A percentile compares a stretch with the other conserved stretches of the same genome.
Conservation (phyloP, 2,888 invertebrate genomes). For the Scaptomyza polygonia region DNA sequence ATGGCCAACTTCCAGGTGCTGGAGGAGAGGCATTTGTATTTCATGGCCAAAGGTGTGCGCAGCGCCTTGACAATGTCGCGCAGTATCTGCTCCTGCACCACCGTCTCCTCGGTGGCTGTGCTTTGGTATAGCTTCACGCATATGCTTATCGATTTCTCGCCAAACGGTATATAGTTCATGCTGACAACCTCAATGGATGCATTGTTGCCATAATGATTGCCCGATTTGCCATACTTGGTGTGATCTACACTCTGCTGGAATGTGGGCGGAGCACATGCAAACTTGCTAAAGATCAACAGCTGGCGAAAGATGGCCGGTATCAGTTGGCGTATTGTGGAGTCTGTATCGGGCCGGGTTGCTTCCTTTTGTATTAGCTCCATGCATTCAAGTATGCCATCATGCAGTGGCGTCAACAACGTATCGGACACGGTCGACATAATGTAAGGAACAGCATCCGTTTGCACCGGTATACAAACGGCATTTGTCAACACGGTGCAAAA, state of each 20-base stretch:
- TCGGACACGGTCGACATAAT: slow-evolving; percentile 92
- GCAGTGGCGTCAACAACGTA: slow-evolving; percentile 91
- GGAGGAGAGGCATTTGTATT: slow-evolving; percentile 91
- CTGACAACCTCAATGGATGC: slow-evolving; percentile 89
- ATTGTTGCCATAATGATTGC: slow-evolving; percentile 80
- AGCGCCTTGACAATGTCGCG: slow-evolving; percentile 89
- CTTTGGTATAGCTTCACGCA: slow-evolving; percentile 90
- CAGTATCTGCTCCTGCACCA: slow-evolving; percentile 89
- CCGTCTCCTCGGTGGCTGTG: slow-evolving; percentile 89
- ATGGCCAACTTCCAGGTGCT: slow-evolving; percentile 94
- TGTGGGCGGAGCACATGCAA: slow-evolving; percentile 88
- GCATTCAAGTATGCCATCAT: slow-evolving; percentile 93
- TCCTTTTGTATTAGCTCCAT: slow-evolving; percentile 94
- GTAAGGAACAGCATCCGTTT: slow-evolving; percentile 91
- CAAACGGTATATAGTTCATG: slow-evolving; percentile 94
- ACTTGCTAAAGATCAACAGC: slow-evolving; percentile 88
- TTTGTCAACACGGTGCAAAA: slow-evolving; percentile 91
- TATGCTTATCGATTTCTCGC: slow-evolving; percentile 91
- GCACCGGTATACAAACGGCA: slow-evolving; percentile 91
- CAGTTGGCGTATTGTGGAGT: slow-evolving; percentile 87
- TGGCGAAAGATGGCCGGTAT: slow-evolving; percentile 89
- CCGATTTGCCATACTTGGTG: slow-evolving; percentile 85
- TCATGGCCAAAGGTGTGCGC: slow-evolving; percentile 90
- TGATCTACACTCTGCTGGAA: slow-evolving; percentile 83
- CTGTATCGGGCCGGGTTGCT: slow-evolving; percentile 85